A percentile compares a stretch with the other conserved stretches of the same genome.
These are phyloP conservation scores for Eciton burchellii DNA, from an alignment of 1,140 invertebrate genomes.

Conservation along the genomic window DNA sequence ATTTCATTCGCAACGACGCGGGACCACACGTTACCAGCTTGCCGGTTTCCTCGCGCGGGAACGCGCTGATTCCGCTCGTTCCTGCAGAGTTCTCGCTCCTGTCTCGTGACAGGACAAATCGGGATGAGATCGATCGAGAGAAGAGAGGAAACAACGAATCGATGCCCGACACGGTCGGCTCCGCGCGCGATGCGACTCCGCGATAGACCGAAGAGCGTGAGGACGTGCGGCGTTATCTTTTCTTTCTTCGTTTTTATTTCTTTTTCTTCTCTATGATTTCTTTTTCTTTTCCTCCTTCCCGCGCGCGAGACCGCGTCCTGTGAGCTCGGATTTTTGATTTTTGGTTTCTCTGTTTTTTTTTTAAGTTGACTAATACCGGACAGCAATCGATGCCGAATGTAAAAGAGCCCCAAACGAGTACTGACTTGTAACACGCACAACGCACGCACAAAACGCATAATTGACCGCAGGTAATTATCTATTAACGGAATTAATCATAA, in stretches of 20 bases:
- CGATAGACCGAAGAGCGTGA: conserved; percentile 4
- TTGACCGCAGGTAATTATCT: conserved; percentile 83
- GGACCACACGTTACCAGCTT: too few relatives aligned
- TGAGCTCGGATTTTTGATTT: conserved; percentile 82
- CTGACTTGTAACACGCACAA: conserved; percentile 85
- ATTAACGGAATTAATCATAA: conserved; percentile 76
- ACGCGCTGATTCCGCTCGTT: too few relatives aligned
- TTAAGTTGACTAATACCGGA: conserved; percentile 86
- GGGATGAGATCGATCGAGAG: neutral
- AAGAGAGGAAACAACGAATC: conserved; percentile 13
- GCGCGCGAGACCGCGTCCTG: conserved; percentile 31
- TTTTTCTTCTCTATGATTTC: neutral
- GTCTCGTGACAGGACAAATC: too few relatives aligned
- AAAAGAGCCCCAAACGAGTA: conserved; percentile 85
- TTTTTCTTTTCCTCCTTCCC: neutral
- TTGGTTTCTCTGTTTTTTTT: conserved; percentile 84
- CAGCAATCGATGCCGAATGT: conserved; percentile 84
- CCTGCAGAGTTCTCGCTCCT: too few relatives aligned
- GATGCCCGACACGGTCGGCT: conserved; percentile 51
- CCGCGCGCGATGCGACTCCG: conserved; percentile 11
- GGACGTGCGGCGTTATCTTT: conserved; percentile 12
- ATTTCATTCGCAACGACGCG: too few relatives aligned
- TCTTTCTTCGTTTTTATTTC: conserved; percentile 10
- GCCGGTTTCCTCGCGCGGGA: too few relatives aligned
- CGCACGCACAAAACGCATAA: conserved; percentile 84